A percentile compares a stretch with the other conserved stretches of the same genome.
phyloP scores from a whole-genome alignment of 2,888 invertebrate genomes.

The Drosophila gaucha region DNA sequence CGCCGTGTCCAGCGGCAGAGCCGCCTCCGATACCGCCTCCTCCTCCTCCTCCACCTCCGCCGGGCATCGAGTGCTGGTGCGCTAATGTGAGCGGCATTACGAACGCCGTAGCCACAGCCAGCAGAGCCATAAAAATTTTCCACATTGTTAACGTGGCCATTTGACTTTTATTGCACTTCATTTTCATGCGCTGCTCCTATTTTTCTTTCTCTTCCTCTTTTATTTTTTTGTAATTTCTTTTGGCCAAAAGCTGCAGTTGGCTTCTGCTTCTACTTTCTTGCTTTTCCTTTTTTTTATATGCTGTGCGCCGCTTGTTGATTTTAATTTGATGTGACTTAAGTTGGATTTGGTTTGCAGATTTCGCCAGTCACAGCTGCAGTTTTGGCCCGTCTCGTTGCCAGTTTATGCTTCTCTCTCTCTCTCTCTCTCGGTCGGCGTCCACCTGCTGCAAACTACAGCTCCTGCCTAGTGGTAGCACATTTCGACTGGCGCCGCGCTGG shows the following conservation, averaged over 20 bases:
- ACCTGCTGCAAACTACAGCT: slow-evolving; percentile 29
- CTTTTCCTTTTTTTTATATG: background rate
- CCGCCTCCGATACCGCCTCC: slow-evolving; percentile 55
- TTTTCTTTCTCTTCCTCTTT: slow-evolving; percentile 6
- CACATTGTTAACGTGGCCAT: slow-evolving; percentile 84
- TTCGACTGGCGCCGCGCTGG: slow-evolving; percentile 43
- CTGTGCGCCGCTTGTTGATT: slow-evolving; percentile 71
- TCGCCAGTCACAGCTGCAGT: slow-evolving; percentile 52
- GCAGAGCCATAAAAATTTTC: slow-evolving; percentile 82
- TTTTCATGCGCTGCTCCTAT: slow-evolving; percentile 59
- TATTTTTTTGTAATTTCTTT: slow-evolving; percentile 35
- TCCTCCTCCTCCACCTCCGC: slow-evolving; percentile 38
- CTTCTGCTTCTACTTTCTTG: slow-evolving; percentile 15
- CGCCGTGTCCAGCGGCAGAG: slow-evolving; percentile 14
- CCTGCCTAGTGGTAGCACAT: slow-evolving; percentile 55
- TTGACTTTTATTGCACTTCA: slow-evolving; percentile 84
- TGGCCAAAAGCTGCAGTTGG: slow-evolving; percentile 44
- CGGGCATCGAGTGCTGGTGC: slow-evolving; percentile 78
- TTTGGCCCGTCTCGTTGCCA: slow-evolving; percentile 37
- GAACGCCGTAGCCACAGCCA: slow-evolving; percentile 44
- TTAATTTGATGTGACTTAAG: slow-evolving; percentile 81
- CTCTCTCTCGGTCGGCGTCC: slow-evolving; percentile 4
- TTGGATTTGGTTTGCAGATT: slow-evolving; percentile 79
- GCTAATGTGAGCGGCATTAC: slow-evolving; percentile 79
- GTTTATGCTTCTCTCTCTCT: slow-evolving; percentile 28